Base-by-base conservation (phyloP, 2,113 vertebrate genomes). In the Hippocampus guttulatus region DNA sequence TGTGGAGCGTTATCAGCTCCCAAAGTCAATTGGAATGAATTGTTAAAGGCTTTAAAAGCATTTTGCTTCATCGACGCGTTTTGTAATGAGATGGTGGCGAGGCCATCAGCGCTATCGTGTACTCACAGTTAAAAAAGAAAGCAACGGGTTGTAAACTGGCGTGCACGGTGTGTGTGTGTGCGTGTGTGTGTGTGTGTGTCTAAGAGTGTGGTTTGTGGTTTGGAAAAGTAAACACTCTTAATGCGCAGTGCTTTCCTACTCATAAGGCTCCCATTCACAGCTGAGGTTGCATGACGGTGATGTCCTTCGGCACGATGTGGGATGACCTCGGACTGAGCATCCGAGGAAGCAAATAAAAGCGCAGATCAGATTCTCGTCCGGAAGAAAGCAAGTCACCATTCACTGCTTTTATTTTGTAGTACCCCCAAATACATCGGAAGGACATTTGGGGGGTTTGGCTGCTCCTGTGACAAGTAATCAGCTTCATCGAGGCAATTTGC, bases 301-400 rank as follows among this genome's bases (percentile, higher is more conserved):
- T 1, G 79, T 91, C 91, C 88, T 91, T 92, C 81, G 86, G 85
- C 78, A 71, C 70, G 70, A 47, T 58, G 78, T 74, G 81, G 80
- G 73, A 77, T 81, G 84, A 90, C 81, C 86, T 79, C 82, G 73
- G 76, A 68, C 8, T 62, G 30, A 62, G 15, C 60, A 38, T 3
- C 33, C 30, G 18, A 62, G 18, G 18, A 38, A 21, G 16, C 9
- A 62, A 20, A 55, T 55, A 54, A n/a, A 54, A 54, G 15, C 52
- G 8, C 52, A n/a, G 21, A 54, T 8, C 21, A n/a, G 18, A 54
- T n/a, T 54, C n/a, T 23, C 7, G 20, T 54, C 52, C 4, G 52
- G 10, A n/a, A 2, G 4, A 60, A 15, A 30, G 14, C 14, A 60
- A 30, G 12, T 30, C 14, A 25, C 20, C 9, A 55, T 55, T 58